These are phyloP conservation scores for Stictonetta naevosa DNA, from an alignment of 2,113 vertebrate species.

Conservation along the genomic window DNA sequence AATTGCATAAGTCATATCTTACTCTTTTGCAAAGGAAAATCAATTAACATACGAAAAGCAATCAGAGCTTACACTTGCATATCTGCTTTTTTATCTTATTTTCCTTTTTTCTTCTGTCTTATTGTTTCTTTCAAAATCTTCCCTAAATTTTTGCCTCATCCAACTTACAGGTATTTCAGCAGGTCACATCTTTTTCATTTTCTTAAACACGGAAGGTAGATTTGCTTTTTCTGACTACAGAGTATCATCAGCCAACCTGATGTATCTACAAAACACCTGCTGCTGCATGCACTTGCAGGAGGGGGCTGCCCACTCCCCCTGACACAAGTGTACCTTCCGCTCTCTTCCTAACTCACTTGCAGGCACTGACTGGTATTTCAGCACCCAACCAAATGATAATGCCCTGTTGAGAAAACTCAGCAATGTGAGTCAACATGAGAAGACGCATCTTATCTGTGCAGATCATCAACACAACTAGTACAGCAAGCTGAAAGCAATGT, in stretches of 20 bases:
- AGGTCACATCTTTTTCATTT: background rate
- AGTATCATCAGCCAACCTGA: background rate
- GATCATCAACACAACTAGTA: background rate
- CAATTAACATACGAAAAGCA: background rate
- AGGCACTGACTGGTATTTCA: background rate
- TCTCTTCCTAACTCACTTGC: background rate
- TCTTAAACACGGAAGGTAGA: background rate
- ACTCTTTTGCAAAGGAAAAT: background rate
- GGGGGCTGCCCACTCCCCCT: background rate
- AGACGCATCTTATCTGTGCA: background rate
- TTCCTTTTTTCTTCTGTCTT: background rate
- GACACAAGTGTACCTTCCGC: background rate
- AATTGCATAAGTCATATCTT: background rate
- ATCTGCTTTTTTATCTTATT: background rate
- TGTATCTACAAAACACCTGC: background rate
- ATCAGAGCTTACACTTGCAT: background rate
- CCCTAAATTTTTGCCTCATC: background rate
- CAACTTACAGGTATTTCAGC: background rate
- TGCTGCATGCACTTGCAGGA: accelerated
- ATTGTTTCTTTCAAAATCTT: background rate
- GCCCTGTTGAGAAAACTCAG: background rate
- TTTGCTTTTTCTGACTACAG: background rate
- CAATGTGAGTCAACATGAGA: background rate
- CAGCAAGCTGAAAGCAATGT: background rate
- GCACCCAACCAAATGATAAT: background rate